These are phyloP conservation scores for Catocala nupta DNA, from an alignment of 2,888 invertebrate genomes.

Conservation along the genomic window DNA sequence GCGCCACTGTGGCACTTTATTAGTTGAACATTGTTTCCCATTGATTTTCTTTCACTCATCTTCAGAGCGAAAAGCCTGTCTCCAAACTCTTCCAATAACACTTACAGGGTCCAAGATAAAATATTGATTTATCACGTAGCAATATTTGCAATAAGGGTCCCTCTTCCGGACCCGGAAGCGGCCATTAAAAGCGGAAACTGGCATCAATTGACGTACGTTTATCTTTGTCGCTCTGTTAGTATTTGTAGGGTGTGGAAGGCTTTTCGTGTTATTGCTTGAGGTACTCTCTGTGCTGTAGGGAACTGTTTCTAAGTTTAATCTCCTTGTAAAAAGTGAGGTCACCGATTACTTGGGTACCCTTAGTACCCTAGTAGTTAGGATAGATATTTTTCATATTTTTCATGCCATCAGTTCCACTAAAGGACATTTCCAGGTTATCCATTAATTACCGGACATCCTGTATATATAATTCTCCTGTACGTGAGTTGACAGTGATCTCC, in stretches of 20 bases:
- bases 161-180: constrained; percentile 29
- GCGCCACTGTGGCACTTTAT: too few relatives aligned
- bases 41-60: too few relatives aligned
- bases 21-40: too few relatives aligned
- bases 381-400: too few relatives aligned
- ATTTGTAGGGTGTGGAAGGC: neutral
- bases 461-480: too few relatives aligned
- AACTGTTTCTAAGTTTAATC: neutral
- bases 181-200: constrained; percentile 33
- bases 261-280: neutral
- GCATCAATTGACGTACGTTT: constrained; percentile 37
- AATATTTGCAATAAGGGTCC: constrained; percentile 47
- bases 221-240: constrained; percentile 15
- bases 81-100: constrained; percentile 34
- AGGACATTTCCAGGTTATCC: too few relatives aligned
- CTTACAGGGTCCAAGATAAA: constrained; percentile 23
- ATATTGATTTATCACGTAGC: constrained; percentile 51
- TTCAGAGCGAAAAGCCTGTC: constrained; percentile 5
- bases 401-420: too few relatives aligned
- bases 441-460: too few relatives aligned
- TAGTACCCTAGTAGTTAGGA: too few relatives aligned
- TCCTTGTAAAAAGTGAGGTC: too few relatives aligned
- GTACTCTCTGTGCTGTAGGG: neutral
- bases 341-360: too few relatives aligned
- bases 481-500: too few relatives aligned